phyloP scores from a whole-genome alignment of 1,140 invertebrate genomes.

The Drosophila sechellia region DNA sequence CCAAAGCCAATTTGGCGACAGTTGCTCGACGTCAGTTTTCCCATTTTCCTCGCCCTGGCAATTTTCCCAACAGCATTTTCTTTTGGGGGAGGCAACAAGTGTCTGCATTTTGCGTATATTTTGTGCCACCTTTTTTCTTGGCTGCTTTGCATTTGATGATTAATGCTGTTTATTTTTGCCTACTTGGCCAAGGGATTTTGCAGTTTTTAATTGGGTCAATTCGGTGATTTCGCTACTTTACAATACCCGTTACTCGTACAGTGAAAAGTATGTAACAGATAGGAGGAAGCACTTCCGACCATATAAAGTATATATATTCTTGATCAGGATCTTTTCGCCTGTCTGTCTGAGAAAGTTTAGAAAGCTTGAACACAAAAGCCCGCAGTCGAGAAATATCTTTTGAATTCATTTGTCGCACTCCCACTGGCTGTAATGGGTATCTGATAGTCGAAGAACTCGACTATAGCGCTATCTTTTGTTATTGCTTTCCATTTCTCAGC shows the following conservation, averaged over 20 bases:
- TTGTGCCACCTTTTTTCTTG: neutral
- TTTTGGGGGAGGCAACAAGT: conserved; percentile 42
- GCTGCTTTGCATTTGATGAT: conserved; percentile 35
- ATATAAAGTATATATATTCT: too few relatives aligned
- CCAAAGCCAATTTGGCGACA: conserved; percentile 57
- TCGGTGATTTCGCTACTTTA: neutral
- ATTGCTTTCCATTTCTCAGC: conserved; percentile 2
- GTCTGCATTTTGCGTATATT: conserved; percentile 18
- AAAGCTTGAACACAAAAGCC: too few relatives aligned
- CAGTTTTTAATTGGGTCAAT: conserved; percentile 26
- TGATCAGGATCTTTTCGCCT: too few relatives aligned
- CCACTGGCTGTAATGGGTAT: too few relatives aligned
- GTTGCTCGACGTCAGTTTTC: conserved; percentile 14
- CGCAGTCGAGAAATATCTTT: too few relatives aligned
- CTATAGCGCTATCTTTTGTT: neutral
- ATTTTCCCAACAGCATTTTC: conserved; percentile 12
- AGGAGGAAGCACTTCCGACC: too few relatives aligned
- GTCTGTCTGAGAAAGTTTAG: too few relatives aligned
- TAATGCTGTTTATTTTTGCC: conserved; percentile 50
- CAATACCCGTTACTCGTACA: too few relatives aligned
- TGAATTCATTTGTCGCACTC: too few relatives aligned
- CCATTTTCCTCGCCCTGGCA: conserved; percentile 14
- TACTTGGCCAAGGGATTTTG: conserved; percentile 23
- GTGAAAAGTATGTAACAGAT: too few relatives aligned
- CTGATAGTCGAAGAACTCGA: too few relatives aligned